Evolutionary conservation across 2,888 invertebrate species (phyloP), one percentile per base, ranked within the genome.

Genomic region (Gibbula magus): DNA sequence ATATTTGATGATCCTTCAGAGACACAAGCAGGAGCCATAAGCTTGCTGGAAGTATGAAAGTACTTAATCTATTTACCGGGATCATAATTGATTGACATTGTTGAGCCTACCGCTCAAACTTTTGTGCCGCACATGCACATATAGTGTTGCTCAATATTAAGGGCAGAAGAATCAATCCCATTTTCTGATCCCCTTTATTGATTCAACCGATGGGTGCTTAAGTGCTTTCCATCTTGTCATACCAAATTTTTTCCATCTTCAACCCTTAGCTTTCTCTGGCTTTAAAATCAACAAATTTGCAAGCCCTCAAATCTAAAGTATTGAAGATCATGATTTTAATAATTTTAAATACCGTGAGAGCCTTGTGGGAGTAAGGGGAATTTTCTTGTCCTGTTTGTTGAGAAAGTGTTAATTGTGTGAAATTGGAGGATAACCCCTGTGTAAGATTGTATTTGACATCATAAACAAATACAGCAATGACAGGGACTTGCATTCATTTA

Each of bases 101-200:
- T 61, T 61, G 61, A 61, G 61, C 61, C 25, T 29, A 29, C 29
- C 25, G 61, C 29, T 61, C 29, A 22, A 29, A 29, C 61, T 25
- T 61, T 61, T 61, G 29, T 61, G 13, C 61, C 29, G 25, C 61
- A 61, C 61, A 29, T 61, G 61, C 61, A 61, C 25, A 4, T 29
- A 61, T 29, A 61, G 25, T 25, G 61, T 20, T 25, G 61, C 29
- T 61, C 61, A 61, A 61, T 61, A 61, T 61, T 61, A 25, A 29
- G 61, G 61, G 29, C 61, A 61, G n/a, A 25, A 29, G 61, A 61
- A 61, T 61, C 61, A 61, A 61, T 61, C 61, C 25, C 61, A 29
- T 61, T 61, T 61, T 61, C 29, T 61, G 61, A 61, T 61, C 61
- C 29, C 61, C 25, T 29, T 56, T 61, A 61, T 61, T 61, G 61